phyloP scores from a whole-genome alignment of 2,797 vertebrate species.

The Erpetoichthys calabaricus region DNA sequence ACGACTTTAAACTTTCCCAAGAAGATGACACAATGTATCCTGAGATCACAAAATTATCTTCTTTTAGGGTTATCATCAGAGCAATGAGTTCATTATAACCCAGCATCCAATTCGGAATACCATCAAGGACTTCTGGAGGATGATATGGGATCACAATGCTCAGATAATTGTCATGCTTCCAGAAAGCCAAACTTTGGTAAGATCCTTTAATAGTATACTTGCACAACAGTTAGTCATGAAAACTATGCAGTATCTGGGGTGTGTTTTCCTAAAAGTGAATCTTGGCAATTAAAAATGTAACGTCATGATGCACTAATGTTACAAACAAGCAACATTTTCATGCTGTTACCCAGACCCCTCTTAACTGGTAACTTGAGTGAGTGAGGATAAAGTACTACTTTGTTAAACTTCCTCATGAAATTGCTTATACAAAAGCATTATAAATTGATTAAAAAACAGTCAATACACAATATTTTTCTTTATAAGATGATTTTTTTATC shows the following conservation, averaged over 20 bases:
- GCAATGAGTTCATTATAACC: conserved; percentile 82
- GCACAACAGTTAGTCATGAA: no score
- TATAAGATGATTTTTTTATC: background rate
- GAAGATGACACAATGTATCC: background rate
- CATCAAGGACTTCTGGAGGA: conserved; percentile 88
- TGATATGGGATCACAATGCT: conserved; percentile 90
- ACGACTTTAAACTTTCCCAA: background rate
- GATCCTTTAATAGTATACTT: conserved; percentile 2
- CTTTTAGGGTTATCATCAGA: conserved; percentile 75
- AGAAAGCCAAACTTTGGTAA: conserved; percentile 65
- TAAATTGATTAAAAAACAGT: no score
- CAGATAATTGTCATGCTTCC: conserved; percentile 77
- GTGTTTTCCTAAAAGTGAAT: no score
- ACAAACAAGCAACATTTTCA: no score
- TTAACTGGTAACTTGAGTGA: no score
- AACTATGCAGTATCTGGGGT: no score
- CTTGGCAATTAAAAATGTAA: no score
- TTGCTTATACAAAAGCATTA: background rate
- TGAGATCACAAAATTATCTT: background rate
- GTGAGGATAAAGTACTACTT: no score
- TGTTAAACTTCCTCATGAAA: background rate
- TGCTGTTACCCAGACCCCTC: no score
- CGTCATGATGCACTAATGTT: no score
- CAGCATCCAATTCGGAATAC: conserved; percentile 79
- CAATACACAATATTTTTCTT: background rate